These are phyloP conservation scores for Sceliomorpha sp. DNA, from an alignment of 2,888 invertebrate species.

Conservation along the genomic window DNA sequence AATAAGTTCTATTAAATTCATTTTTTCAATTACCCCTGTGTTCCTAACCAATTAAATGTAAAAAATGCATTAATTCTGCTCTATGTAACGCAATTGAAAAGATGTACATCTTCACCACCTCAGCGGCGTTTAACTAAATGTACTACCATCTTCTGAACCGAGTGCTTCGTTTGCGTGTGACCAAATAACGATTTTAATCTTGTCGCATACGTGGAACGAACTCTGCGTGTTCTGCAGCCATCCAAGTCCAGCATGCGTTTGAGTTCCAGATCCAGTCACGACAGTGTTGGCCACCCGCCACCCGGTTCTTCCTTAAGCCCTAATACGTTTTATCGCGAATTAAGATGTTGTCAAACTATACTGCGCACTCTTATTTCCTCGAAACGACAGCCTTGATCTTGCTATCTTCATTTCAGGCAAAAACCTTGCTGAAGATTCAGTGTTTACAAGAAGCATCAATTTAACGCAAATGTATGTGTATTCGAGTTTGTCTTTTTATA, in stretches of 20 bases:
- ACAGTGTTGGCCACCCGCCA: constrained; percentile 23
- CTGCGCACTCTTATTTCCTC: constrained; percentile 32
- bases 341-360: constrained; percentile 69
- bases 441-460: too few relatives aligned
- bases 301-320: constrained; percentile 33
- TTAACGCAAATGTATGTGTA: too few relatives aligned
- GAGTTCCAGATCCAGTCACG: constrained; percentile 22
- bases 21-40: too few relatives aligned
- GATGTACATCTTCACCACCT: not conserved
- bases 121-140: too few relatives aligned
- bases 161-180: constrained; percentile 71
- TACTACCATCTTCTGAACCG: constrained; percentile 29
- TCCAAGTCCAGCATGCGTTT: constrained; percentile 18
- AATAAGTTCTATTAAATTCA: too few relatives aligned
- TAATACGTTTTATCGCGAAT: constrained; percentile 70
- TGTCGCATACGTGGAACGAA: constrained; percentile 32
- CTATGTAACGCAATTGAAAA: too few relatives aligned
- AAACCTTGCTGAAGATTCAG: too few relatives aligned
- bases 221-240: constrained; percentile 34
- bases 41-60: too few relatives aligned
- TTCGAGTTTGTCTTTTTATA: too few relatives aligned
- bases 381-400: constrained; percentile 16
- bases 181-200: constrained; percentile 75
- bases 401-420: not conserved
- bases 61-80: too few relatives aligned